Evolutionary conservation across 2,888 invertebrate species (phyloP).

Genomic region (Synanthedon vespiformis): DNA sequence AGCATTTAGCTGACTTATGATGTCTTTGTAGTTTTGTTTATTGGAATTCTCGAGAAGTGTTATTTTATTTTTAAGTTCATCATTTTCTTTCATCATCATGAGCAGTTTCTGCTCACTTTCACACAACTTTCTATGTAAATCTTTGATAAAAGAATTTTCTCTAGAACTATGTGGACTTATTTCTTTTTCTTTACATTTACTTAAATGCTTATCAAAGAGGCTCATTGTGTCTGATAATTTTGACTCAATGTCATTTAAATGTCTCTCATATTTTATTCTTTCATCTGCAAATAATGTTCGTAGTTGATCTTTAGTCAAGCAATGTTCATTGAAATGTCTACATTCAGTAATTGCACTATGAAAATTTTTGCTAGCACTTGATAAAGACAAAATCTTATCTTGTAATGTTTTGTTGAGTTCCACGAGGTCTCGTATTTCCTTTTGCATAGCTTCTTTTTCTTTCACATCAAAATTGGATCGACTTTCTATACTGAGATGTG

Average conservation of each 20-base stretch:
- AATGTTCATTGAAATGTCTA: conserved; percentile 22
- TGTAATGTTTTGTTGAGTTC: conserved; percentile 63
- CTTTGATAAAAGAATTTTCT: conserved; percentile 40
- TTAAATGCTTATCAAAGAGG: conserved; percentile 42
- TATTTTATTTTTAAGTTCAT: conserved; percentile 37
- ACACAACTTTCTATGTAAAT: conserved; percentile 55
- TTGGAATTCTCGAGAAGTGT: conserved; percentile 25
- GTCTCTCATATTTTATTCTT: conserved; percentile 53
- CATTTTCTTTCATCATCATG: conserved; percentile 62
- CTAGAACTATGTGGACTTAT: conserved; percentile 15
- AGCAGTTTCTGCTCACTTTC: conserved; percentile 60
- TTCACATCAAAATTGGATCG: conserved; percentile 19
- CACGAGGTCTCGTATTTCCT: conserved; percentile 57
- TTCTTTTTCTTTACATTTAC: conserved; percentile 26
- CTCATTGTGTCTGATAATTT: conserved; percentile 47
- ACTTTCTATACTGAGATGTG: conserved; percentile 12
- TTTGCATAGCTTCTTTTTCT: conserved; percentile 53
- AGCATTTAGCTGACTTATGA: conserved; percentile 50
- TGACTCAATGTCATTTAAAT: conserved; percentile 40
- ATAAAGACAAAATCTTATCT: conserved; percentile 39
- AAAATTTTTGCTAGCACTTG: conserved; percentile 26
- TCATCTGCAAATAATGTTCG: conserved; percentile 47
- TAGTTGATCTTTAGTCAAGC: conserved; percentile 47
- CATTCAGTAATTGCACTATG: conserved; percentile 14
- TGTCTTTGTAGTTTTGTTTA: conserved; percentile 50